A percentile compares a stretch with the other conserved stretches of the same genome.
Evolutionary conservation across 1,140 invertebrate species (phyloP).

Genomic region (Diabrotica undecimpunctata): DNA sequence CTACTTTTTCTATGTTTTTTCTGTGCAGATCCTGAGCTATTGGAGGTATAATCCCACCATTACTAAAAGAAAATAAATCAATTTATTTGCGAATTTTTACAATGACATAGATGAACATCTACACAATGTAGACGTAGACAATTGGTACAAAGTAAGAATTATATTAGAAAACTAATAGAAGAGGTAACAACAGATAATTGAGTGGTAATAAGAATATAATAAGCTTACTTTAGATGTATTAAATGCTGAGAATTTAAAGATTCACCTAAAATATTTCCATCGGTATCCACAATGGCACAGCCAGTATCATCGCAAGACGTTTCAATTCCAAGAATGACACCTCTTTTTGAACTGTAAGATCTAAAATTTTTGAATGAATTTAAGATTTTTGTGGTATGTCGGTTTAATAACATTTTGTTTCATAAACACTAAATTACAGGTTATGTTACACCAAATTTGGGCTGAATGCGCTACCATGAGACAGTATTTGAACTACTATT

Average conservation of each 20-base stretch:
- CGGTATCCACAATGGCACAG: constrained; percentile 74
- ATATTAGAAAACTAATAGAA: no score
- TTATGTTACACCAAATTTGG: neutral
- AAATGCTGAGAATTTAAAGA: constrained; percentile 71
- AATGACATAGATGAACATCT: no score
- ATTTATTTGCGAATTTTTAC: no score
- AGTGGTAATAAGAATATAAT: no score
- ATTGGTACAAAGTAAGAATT: neutral
- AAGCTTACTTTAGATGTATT: constrained; percentile 65
- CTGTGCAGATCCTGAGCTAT: constrained; percentile 79
- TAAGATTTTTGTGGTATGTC: neutral
- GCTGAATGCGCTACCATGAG: no score
- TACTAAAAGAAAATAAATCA: constrained; percentile 50
- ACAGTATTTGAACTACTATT: no score
- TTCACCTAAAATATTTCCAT: constrained; percentile 75
- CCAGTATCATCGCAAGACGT: constrained; percentile 99
- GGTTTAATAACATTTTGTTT: neutral
- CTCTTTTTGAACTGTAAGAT: constrained; percentile 5
- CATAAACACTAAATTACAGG: neutral
- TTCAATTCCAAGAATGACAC: constrained; percentile 82
- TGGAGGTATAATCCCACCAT: constrained; percentile 88
- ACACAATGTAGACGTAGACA: no score
- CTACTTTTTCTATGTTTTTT: constrained; percentile 72
- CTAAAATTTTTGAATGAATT: neutral
- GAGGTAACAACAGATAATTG: no score